Conservation (phyloP, 2,797 vertebrate species). For the Poecilia velifera region DNA sequence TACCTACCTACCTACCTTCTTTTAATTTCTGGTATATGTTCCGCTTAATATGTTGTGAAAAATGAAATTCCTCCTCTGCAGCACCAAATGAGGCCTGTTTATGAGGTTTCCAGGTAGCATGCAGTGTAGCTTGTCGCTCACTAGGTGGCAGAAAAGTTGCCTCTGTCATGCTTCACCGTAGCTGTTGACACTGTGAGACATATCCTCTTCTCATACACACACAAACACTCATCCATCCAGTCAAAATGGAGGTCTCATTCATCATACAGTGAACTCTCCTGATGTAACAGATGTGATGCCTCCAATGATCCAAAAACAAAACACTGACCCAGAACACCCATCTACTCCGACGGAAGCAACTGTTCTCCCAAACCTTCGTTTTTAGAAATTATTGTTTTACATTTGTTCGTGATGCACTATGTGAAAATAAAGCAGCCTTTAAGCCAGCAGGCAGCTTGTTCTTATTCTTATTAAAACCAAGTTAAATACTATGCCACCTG, state of each 20-base stretch:
- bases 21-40: not conserved
- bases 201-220: not conserved
- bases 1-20: too few relatives aligned
- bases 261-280: conserved; percentile 10
- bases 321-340: not conserved
- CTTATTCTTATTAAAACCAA: not conserved
- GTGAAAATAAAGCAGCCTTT: not conserved
- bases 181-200: conserved; percentile 29
- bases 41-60: not conserved
- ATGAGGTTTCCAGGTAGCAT: conserved; percentile 19
- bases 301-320: conserved; percentile 2
- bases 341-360: conserved; percentile 8
- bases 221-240: conserved; percentile 29
- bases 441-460: not conserved
- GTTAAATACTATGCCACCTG: conserved; percentile 8
- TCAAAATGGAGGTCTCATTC: conserved; percentile 60
- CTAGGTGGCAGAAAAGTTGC: conserved; percentile 61
- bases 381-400: not conserved
- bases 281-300: not conserved
- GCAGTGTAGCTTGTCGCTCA: conserved; percentile 40
- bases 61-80: not conserved
- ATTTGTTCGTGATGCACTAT: not conserved
- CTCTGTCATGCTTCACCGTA: conserved; percentile 26
- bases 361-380: not conserved
- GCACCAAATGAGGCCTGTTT: not conserved